Conservation (phyloP, 1,140 invertebrate genomes). For the Steinernema khuongi region DNA sequence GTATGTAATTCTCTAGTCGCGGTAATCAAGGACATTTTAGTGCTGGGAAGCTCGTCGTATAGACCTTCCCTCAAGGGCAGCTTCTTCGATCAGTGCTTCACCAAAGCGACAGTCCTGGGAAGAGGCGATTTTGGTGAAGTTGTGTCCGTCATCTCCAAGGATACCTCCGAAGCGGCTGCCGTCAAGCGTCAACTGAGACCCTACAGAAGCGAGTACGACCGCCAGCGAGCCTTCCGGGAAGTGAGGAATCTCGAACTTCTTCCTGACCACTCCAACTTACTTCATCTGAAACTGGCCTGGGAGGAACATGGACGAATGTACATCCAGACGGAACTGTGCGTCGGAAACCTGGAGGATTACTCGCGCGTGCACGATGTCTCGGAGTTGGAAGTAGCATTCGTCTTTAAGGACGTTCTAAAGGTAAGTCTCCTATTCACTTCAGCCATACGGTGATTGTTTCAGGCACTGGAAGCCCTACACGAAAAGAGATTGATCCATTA, state of each 20-base stretch:
- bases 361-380: slow-evolving; percentile 62
- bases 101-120: slow-evolving; percentile 66
- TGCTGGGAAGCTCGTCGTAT: background rate
- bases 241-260: slow-evolving; percentile 70
- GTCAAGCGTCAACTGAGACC: slow-evolving; percentile 70
- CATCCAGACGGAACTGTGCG: slow-evolving; percentile 71
- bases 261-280: slow-evolving; percentile 68
- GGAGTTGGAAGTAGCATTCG: slow-evolving; percentile 63
- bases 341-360: slow-evolving; percentile 58
- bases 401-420: slow-evolving; percentile 63
- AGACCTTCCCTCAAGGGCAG: background rate
- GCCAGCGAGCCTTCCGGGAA: slow-evolving; percentile 67
- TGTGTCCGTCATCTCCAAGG: slow-evolving; percentile 58
- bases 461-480: slow-evolving; percentile 69
- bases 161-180: slow-evolving; percentile 69
- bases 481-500: slow-evolving; percentile 69
- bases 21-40: background rate
- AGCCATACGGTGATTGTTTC: slow-evolving; percentile 50
- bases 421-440: slow-evolving; percentile 51
- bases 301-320: slow-evolving; percentile 69
- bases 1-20: background rate
- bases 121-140: slow-evolving; percentile 73
- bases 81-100: slow-evolving; percentile 68
- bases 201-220: slow-evolving; percentile 66
- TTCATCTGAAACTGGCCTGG: slow-evolving; percentile 70